Percentiles rank a stretch among this genome's conserved stretches.
These are phyloP conservation scores for Hypocryptadius cinnamomeus DNA, from an alignment of 2,113 vertebrate species.

Conservation along the genomic window DNA sequence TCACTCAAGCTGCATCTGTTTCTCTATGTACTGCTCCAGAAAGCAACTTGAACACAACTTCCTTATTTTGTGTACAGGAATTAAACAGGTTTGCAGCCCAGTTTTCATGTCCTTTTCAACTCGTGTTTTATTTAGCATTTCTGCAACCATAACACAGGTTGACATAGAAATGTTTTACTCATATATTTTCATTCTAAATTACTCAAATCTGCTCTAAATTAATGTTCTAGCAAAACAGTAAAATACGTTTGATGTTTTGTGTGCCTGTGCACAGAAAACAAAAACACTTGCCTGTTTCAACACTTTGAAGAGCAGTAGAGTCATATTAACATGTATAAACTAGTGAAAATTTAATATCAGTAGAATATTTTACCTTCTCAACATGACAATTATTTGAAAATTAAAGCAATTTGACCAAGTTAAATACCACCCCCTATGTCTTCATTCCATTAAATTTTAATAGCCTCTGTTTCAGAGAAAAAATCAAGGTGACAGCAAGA, in stretches of 20 bases:
- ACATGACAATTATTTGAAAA: not conserved
- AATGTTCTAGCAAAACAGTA: not conserved
- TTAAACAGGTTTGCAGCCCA: not conserved
- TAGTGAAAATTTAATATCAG: not conserved
- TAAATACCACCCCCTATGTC: not conserved
- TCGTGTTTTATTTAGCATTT: not conserved
- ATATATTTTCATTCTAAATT: not conserved
- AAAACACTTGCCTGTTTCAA: not conserved
- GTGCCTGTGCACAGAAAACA: not conserved
- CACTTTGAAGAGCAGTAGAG: not conserved
- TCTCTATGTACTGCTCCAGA: not conserved
- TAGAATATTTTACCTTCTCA: not conserved
- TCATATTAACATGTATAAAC: not conserved
- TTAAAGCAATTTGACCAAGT: not conserved
- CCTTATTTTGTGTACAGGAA: not conserved
- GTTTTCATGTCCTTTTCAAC: not conserved
- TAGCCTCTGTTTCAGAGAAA: not conserved
- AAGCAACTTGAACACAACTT: not conserved
- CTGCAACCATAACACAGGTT: not conserved
- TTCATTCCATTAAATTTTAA: not conserved
- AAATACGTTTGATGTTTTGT: not conserved
- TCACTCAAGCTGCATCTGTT: not conserved
- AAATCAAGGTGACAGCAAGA: not conserved
- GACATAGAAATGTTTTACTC: not conserved
- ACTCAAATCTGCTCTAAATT: not conserved